Conservation (phyloP, 2,113 vertebrate species). For the Meles meles region DNA sequence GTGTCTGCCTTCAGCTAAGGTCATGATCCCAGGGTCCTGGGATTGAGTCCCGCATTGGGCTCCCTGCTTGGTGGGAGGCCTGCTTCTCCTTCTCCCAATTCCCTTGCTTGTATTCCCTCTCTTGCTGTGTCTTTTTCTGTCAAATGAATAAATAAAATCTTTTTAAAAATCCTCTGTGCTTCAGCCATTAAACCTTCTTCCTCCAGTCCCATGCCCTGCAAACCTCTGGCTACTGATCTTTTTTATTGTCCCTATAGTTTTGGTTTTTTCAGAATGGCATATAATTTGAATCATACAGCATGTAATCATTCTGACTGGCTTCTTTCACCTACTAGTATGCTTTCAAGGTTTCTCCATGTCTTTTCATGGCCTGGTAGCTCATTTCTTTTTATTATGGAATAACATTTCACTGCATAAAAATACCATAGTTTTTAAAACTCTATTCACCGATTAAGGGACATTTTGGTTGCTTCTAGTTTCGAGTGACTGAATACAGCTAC, state of each 20-base stretch:
- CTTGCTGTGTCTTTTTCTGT: too few relatives aligned
- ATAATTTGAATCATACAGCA: not conserved
- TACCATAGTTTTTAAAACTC: not conserved
- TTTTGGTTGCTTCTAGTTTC: not conserved
- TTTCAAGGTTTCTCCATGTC: not conserved
- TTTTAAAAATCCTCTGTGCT: not conserved
- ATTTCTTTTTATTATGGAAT: not conserved
- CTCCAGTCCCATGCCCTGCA: not conserved
- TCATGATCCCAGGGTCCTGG: too few relatives aligned
- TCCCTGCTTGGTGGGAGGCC: too few relatives aligned
- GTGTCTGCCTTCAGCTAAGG: too few relatives aligned
- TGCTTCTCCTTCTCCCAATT: too few relatives aligned
- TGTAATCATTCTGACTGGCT: not conserved
- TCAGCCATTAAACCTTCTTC: not conserved
- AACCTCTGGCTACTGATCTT: not conserved
- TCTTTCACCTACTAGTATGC: not conserved
- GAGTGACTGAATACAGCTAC: not conserved
- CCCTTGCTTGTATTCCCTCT: too few relatives aligned
- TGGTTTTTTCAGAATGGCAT: not conserved
- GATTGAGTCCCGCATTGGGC: too few relatives aligned
- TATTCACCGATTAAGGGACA: not conserved
- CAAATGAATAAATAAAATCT: too few relatives aligned
- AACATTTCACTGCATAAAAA: not conserved
- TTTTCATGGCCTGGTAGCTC: not conserved
- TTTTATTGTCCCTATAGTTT: not conserved